Percentiles rank a stretch among this genome's conserved stretches.
Evolutionary conservation across 2,888 invertebrate genomes (phyloP).

Genomic region (Aricia artaxerxes): DNA sequence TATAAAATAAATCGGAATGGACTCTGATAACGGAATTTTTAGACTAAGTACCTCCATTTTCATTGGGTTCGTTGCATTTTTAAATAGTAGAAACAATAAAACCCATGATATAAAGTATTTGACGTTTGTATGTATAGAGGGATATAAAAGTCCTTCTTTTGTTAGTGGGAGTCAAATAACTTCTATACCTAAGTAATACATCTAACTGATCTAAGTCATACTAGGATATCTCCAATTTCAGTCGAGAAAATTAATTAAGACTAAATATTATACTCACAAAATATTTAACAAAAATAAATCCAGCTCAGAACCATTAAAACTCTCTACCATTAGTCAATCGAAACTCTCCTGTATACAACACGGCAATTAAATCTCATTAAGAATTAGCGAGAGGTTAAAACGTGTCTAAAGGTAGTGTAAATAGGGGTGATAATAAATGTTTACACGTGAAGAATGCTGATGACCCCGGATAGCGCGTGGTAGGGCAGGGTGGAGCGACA

Average conservation of each 20-base stretch:
- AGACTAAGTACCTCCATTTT: too few relatives aligned
- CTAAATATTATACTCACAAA: background rate
- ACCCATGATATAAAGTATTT: too few relatives aligned
- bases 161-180: too few relatives aligned
- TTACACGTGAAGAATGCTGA: conserved; percentile 22
- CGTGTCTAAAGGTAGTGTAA: conserved; percentile 3
- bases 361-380: conserved; percentile 4
- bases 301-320: background rate
- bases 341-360: background rate
- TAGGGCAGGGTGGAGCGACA: conserved; percentile 12
- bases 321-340: background rate
- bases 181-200: too few relatives aligned
- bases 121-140: too few relatives aligned
- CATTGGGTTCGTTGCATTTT: too few relatives aligned
- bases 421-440: conserved; percentile 23
- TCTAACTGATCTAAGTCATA: too few relatives aligned
- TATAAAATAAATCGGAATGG: too few relatives aligned
- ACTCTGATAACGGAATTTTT: too few relatives aligned
- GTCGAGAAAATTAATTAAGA: background rate
- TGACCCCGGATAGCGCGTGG: conserved; percentile 20
- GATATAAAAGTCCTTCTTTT: too few relatives aligned
- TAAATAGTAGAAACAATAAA: too few relatives aligned
- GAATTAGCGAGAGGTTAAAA: conserved; percentile 19
- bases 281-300: background rate
- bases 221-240: too few relatives aligned